Evolutionary conservation across 2,797 vertebrate species (phyloP).

Genomic region (Rhinophrynus dorsalis): DNA sequence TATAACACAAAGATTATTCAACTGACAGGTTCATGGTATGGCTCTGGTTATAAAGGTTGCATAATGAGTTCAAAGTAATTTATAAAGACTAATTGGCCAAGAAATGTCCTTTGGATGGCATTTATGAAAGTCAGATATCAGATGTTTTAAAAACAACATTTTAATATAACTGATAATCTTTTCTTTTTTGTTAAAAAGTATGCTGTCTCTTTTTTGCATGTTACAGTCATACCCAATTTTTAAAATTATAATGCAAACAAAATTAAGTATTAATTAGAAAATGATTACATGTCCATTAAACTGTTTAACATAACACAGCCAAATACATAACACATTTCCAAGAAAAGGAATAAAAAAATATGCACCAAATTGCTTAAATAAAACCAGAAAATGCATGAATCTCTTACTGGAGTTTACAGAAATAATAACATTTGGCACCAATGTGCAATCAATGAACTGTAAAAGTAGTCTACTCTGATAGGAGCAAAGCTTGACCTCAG

Average conservation of each 20-base stretch:
- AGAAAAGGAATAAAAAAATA: neutral
- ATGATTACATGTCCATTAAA: neutral
- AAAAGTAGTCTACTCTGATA: neutral
- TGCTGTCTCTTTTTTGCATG: neutral
- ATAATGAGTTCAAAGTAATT: neutral
- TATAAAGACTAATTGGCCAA: neutral
- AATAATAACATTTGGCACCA: constrained; percentile 2
- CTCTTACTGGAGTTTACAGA: neutral
- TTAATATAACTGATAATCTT: neutral
- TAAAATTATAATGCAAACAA: neutral
- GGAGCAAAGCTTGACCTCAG: constrained; percentile 3
- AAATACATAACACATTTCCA: constrained; percentile 9
- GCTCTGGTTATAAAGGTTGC: neutral
- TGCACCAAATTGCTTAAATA: constrained; percentile 3
- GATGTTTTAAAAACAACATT: neutral
- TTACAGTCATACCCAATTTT: neutral
- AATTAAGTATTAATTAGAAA: neutral
- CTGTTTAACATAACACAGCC: constrained; percentile 12
- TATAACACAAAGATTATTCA: neutral
- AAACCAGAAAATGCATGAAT: constrained; percentile 11
- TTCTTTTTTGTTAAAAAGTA: neutral
- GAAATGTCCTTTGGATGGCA: constrained; percentile 6
- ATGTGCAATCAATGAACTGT: constrained; percentile 11
- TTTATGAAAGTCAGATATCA: neutral
- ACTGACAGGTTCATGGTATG: neutral